These are phyloP conservation scores for Tineola bisselliella DNA, from an alignment of 2,888 invertebrate genomes.

Conservation along the genomic window DNA sequence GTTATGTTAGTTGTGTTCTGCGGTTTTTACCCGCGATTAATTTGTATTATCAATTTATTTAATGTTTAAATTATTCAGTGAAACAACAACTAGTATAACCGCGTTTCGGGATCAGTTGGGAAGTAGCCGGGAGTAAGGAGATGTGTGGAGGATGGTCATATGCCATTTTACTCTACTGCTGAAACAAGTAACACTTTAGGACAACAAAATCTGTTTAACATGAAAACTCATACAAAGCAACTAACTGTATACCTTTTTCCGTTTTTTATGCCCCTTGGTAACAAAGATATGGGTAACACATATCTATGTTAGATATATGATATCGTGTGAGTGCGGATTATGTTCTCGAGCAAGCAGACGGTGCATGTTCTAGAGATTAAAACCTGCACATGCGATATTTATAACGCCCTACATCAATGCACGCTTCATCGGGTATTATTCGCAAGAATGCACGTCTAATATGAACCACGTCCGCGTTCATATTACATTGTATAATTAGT, in stretches of 20 bases:
- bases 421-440: constrained; percentile 8
- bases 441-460: constrained; percentile 11
- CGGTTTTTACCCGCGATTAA: no score
- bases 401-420: background rate
- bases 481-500: background rate
- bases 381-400: constrained; percentile 5
- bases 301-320: background rate
- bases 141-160: no score
- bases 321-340: background rate
- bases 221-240: no score
- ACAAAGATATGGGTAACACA: background rate
- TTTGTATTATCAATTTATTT: no score
- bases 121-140: no score
- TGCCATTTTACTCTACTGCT: no score
- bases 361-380: background rate
- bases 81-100: no score
- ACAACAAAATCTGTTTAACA: no score
- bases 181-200: no score
- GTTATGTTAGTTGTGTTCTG: no score
- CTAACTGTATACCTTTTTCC: background rate
- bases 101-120: no score
- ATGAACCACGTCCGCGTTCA: background rate
- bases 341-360: background rate
- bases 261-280: background rate
- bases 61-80: no score